phyloP scores from a whole-genome alignment of 2,797 vertebrate genomes.

The Buphagus erythrorhynchus region DNA sequence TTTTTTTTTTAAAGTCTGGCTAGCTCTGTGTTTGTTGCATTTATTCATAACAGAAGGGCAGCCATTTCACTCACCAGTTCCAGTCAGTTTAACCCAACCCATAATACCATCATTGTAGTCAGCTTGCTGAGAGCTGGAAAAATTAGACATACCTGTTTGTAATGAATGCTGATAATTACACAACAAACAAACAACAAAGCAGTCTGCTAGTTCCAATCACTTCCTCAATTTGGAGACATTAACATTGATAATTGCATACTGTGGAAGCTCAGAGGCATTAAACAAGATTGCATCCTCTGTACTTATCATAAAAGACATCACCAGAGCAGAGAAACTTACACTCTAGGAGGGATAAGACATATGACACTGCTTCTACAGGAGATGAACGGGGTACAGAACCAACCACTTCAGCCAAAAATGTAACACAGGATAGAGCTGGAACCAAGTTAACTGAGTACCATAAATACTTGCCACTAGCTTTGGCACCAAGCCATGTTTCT shows the following conservation, averaged over 20 bases:
- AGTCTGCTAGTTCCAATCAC: not conserved
- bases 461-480: not conserved
- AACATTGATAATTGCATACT: constrained; percentile 19
- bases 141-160: constrained; percentile 60
- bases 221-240: constrained; percentile 23
- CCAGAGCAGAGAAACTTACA: not conserved
- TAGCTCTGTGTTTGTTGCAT: not conserved
- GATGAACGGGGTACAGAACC: not conserved
- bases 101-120: constrained; percentile 25
- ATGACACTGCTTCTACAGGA: not conserved
- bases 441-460: not conserved
- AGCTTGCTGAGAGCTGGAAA: constrained; percentile 54
- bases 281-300: not conserved
- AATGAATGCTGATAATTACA: constrained; percentile 39
- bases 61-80: constrained; percentile 28
- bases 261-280: not conserved
- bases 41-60: constrained; percentile 14
- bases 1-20: not conserved
- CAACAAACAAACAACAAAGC: constrained; percentile 47
- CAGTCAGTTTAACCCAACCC: constrained; percentile 39
- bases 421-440: not conserved
- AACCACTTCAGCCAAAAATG: not conserved
- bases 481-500: not conserved
- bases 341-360: not conserved
- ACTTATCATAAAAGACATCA: not conserved